Percentiles rank a stretch among this genome's conserved stretches.
Conservation (phyloP, 2,113 vertebrate species). For the Oncorhynchus keta region DNA sequence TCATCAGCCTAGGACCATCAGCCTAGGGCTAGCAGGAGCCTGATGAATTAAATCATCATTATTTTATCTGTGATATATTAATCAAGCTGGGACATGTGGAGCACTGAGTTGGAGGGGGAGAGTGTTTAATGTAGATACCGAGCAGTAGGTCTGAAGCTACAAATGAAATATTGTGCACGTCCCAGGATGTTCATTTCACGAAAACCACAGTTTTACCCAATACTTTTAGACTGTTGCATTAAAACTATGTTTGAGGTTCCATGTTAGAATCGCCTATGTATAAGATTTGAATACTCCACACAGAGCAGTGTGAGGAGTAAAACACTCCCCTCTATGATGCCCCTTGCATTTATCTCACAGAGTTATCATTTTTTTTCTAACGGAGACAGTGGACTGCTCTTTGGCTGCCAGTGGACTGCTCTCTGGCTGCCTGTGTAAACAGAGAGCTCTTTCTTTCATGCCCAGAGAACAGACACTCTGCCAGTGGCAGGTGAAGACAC, state of each 20-base stretch:
- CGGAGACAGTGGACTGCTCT: constrained; percentile 32
- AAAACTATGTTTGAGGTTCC: too few species aligned
- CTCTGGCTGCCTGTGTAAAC: constrained; percentile 22
- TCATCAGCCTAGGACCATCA: constrained; percentile 63
- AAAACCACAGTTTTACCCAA: not conserved
- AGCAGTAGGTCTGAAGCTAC: constrained; percentile 12
- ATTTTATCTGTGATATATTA: constrained; percentile 46
- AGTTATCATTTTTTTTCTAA: constrained; percentile 14
- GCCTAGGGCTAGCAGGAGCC: constrained; percentile 49
- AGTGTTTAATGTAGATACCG: constrained; percentile 16
- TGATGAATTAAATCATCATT: constrained; percentile 60
- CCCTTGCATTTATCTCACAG: constrained; percentile 43
- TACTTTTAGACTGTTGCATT: too few species aligned
- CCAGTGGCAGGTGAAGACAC: constrained; percentile 49
- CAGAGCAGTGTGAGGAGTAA: constrained; percentile 9
- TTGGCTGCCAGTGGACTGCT: constrained; percentile 20
- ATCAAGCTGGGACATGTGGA: constrained; percentile 29
- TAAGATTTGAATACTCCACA: not conserved
- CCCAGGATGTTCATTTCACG: not conserved
- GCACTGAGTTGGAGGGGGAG: constrained; percentile 30
- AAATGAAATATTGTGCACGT: not conserved
- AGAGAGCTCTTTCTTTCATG: constrained; percentile 41
- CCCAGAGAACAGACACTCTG: constrained; percentile 13
- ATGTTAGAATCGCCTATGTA: too few species aligned
- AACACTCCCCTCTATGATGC: constrained; percentile 19